Conservation (phyloP, 2,797 vertebrate species). For the Poeciliopsis turneri region DNA sequence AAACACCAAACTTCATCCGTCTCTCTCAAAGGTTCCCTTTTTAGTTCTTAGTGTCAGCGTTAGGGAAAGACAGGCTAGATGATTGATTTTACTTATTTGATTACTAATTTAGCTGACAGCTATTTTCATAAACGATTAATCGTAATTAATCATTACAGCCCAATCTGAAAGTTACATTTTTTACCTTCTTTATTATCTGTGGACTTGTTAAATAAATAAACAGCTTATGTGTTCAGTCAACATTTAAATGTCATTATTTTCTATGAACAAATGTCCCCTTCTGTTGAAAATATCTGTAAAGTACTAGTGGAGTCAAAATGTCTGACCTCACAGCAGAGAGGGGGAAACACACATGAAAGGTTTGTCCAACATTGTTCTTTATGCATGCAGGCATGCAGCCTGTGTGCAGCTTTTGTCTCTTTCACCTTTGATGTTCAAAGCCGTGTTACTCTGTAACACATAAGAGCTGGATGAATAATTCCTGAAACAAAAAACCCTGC, state of each 20-base stretch:
- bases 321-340: slow-evolving; percentile 33
- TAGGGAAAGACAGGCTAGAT: no score
- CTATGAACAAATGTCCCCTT: slow-evolving; percentile 9
- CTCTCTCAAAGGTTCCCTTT: no score
- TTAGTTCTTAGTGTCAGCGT: no score
- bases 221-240: not conserved
- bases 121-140: no score
- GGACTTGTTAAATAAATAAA: not conserved
- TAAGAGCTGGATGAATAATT: slow-evolving; percentile 36
- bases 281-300: slow-evolving; percentile 52
- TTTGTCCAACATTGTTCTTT: slow-evolving; percentile 6
- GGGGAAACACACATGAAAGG: slow-evolving; percentile 9
- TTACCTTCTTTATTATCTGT: not conserved
- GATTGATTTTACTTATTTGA: no score
- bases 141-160: no score
- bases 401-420: slow-evolving; percentile 16
- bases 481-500: slow-evolving; percentile 29
- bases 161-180: no score
- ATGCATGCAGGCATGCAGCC: slow-evolving; percentile 11
- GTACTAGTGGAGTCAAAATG: slow-evolving; percentile 22
- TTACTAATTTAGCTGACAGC: no score
- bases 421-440: slow-evolving; percentile 47
- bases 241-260: not conserved
- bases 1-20: no score
- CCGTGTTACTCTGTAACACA: slow-evolving; percentile 24